A percentile compares a stretch with the other conserved stretches of the same genome.
Conservation (phyloP, 2,797 vertebrate species). For the Pteropus rufus region DNA sequence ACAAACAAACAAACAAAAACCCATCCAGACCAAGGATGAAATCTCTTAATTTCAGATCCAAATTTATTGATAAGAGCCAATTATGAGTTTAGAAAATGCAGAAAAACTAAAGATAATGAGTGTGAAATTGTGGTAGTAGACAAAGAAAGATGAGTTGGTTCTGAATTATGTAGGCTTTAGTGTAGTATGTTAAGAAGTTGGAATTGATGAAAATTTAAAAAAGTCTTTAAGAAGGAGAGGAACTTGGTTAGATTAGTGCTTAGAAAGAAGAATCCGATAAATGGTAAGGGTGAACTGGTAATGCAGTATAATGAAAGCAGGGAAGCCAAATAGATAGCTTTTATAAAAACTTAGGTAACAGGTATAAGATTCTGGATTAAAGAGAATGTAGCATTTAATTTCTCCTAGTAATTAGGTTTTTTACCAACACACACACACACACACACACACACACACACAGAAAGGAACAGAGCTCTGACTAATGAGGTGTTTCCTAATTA, state of each 20-base stretch:
- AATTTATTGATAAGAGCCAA: background rate
- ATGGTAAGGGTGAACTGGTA: background rate
- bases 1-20: background rate
- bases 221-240: background rate
- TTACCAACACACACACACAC: too few relatives aligned
- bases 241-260: background rate
- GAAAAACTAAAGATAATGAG: background rate
- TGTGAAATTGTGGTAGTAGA: background rate
- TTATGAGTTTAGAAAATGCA: background rate
- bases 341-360: background rate
- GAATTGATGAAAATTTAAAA: background rate
- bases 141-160: background rate
- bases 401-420: background rate
- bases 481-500: slow-evolving; percentile 47
- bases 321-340: background rate
- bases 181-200: background rate
- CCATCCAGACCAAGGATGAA: background rate
- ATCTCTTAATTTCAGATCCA: background rate
- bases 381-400: background rate
- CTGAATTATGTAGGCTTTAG: background rate
- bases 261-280: background rate
- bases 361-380: background rate
- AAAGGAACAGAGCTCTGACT: background rate
- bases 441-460: too few relatives aligned
- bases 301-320: background rate